Conservation (phyloP, 2,113 vertebrate genomes). For the Microcebus jonahi region DNA sequence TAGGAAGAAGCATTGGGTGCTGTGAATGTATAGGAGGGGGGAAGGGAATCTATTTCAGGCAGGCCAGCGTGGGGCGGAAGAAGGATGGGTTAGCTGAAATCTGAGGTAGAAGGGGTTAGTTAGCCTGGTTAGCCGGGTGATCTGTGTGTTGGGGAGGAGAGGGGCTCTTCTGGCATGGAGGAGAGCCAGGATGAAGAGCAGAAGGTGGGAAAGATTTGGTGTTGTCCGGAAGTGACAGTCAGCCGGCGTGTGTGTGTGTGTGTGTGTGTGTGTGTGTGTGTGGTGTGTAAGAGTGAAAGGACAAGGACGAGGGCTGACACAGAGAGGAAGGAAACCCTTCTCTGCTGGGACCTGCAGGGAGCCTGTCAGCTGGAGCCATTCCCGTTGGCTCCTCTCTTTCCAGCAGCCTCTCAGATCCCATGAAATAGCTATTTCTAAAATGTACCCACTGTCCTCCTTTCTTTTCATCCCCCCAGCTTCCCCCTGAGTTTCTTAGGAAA, state of each 20-base stretch:
- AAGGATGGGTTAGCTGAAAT: neutral
- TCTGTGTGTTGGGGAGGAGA: neutral
- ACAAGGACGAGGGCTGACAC: accelerated
- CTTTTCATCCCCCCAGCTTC: conserved; percentile 41
- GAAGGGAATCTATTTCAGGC: neutral
- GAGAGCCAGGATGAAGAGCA: neutral
- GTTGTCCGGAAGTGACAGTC: neutral
- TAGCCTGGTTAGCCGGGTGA: accelerated
- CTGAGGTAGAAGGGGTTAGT: neutral
- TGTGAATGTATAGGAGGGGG: accelerated
- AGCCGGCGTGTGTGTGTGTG: no score
- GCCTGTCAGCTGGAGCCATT: neutral
- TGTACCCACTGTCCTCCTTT: neutral
- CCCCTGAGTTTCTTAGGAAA: conserved; percentile 25
- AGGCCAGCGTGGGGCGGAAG: neutral
- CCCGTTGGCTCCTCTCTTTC: no score
- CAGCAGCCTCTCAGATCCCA: neutral
- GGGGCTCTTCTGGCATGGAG: neutral
- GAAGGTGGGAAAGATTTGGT: neutral
- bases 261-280: neutral
- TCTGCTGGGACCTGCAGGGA: neutral
- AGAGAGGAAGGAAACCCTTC: neutral
- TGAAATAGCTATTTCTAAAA: conserved; percentile 75
- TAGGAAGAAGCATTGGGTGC: neutral
- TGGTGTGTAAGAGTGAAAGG: neutral